Evolutionary conservation across 1,140 invertebrate species (phyloP).

Genomic region (Drosophila sechellia): DNA sequence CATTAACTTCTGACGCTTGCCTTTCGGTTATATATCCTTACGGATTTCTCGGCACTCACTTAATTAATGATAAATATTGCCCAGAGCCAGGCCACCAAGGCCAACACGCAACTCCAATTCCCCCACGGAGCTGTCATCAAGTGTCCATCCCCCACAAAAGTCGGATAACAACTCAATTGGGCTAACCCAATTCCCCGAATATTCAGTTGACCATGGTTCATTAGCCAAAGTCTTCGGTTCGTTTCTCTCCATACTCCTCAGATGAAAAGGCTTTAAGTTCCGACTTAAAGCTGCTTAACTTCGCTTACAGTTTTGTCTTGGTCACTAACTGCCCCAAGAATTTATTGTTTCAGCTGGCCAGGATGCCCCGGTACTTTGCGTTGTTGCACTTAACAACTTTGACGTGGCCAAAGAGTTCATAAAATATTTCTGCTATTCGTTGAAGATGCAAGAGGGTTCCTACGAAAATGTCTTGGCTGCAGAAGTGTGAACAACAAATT

Average conservation of each 20-base stretch:
- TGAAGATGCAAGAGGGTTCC: slow-evolving; percentile 12
- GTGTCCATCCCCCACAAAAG: slow-evolving; percentile 8
- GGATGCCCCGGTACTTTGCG: slow-evolving; percentile 5
- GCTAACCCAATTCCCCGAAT: slow-evolving; percentile 27
- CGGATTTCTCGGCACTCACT: slow-evolving; percentile 50
- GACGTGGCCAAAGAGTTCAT: slow-evolving; percentile 31
- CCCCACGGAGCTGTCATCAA: slow-evolving; percentile 13
- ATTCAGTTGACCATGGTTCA: slow-evolving; percentile 14
- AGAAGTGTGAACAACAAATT: neutral
- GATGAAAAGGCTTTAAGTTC: neutral
- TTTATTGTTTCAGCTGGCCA: slow-evolving; percentile 57
- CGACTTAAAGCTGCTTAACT: slow-evolving; percentile 17
- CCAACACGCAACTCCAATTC: slow-evolving; percentile 4
- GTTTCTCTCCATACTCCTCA: neutral
- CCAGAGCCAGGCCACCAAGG: slow-evolving; percentile 5
- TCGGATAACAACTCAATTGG: slow-evolving; percentile 34
- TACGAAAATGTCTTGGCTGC: neutral
- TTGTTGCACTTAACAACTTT: slow-evolving; percentile 46
- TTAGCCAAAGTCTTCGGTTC: slow-evolving; percentile 1
- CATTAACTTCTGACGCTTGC: slow-evolving; percentile 42
- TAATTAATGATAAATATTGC: slow-evolving; percentile 80
- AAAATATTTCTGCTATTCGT: slow-evolving; percentile 49
- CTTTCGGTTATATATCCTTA: slow-evolving; percentile 29
- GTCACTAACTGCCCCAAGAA: slow-evolving; percentile 3
- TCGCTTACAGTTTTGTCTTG: neutral